phyloP scores from a whole-genome alignment of 2,797 vertebrate genomes.

The Rhinichthys osculus region DNA sequence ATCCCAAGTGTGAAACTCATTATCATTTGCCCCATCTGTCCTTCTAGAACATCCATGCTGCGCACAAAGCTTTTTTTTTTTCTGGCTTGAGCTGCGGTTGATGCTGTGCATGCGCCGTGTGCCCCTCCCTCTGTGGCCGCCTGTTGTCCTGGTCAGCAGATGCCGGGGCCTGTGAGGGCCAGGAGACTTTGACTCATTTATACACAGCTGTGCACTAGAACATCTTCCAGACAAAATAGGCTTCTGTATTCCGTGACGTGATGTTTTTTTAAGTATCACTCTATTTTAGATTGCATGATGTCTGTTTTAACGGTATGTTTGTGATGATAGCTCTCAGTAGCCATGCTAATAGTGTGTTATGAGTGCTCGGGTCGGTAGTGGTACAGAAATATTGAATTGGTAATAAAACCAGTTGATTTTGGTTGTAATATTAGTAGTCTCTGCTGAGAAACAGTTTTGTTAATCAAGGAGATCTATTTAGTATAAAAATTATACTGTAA shows the following conservation, averaged over 20 bases:
- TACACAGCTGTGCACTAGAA: slow-evolving; percentile 45
- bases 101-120: slow-evolving; percentile 25
- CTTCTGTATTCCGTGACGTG: slow-evolving; percentile 34
- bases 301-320: background rate
- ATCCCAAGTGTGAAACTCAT: slow-evolving; percentile 32
- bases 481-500: background rate
- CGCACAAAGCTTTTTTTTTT: slow-evolving; percentile 50
- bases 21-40: slow-evolving; percentile 39
- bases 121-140: slow-evolving; percentile 30
- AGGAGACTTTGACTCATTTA: slow-evolving; percentile 60
- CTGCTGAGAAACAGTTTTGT: background rate
- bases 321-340: slow-evolving; percentile 2
- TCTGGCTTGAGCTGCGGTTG: slow-evolving; percentile 23
- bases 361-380: background rate
- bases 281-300: background rate
- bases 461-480: background rate
- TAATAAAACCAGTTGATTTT: background rate
- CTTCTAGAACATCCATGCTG: slow-evolving; percentile 43
- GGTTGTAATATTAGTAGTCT: background rate
- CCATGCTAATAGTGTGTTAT: background rate
- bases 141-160: slow-evolving; percentile 54
- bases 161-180: slow-evolving; percentile 36
- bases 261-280: background rate
- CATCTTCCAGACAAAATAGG: slow-evolving; percentile 42
- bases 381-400: background rate